Percentiles rank a stretch among this genome's conserved stretches.
Conservation (phyloP, 2,888 invertebrate genomes). For the Ypsolopha scabrella region DNA sequence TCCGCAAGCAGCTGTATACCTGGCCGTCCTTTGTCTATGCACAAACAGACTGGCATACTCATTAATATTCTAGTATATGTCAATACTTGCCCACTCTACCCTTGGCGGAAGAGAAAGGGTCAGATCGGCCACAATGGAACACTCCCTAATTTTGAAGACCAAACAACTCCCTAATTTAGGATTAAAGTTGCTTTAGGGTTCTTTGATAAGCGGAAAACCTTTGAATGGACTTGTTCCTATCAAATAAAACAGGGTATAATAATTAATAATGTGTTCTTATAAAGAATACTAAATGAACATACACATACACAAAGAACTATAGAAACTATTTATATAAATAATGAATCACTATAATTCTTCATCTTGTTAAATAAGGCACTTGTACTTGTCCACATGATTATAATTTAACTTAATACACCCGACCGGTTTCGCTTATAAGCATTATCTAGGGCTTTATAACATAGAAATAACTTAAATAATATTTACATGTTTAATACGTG, state of each 20-base stretch:
- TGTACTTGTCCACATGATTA: no score
- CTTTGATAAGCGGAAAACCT: neutral
- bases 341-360: no score
- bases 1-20: conserved; percentile 37
- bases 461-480: no score
- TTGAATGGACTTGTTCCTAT: neutral
- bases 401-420: no score
- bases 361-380: no score
- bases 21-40: conserved; percentile 26
- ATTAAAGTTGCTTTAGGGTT: neutral
- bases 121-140: neutral
- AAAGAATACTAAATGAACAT: neutral
- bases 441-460: no score
- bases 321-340: no score
- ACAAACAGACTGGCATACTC: conserved; percentile 8
- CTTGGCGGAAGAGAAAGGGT: conserved; percentile 2
- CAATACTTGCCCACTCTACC: conserved; percentile 14
- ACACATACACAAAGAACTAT: no score
- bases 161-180: neutral
- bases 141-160: conserved; percentile 1
- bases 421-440: no score
- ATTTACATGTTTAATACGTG: no score
- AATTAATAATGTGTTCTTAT: neutral
- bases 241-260: no score
- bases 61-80: conserved; percentile 19